Evolutionary conservation across 2,888 invertebrate species (phyloP), one percentile per base, ranked within the genome.

Genomic region (Eristalinus sepulchralis): DNA sequence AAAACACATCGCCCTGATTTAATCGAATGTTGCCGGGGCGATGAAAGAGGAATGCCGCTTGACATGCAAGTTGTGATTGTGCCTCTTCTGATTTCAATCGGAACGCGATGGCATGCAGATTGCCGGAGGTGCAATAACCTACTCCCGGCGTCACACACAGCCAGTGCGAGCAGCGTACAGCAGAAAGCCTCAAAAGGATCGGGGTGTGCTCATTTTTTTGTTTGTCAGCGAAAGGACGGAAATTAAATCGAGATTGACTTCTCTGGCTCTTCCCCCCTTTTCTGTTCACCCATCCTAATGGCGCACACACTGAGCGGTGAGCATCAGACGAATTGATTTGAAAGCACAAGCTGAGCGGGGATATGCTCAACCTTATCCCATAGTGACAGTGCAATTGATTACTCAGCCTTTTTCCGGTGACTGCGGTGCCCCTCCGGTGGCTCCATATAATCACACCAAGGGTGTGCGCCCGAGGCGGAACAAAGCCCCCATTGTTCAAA

Each of bases 331-430:
- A 83, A 83, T 80, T 79, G 75, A 71, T 71, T 36, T 27, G 39
- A 71, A 57, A 60, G 13, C 11, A 57, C 13, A 47, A 66, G 24
- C 78, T 13, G 11, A 57, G 24, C 5, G 39, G 22, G 64, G 66
- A 75, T 70, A 20, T 59, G 5, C 81, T 72, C 47, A 68, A 76
- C 55, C 62, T 17, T 68, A 76, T 82, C 63, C 62, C 64, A 72
- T 82, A 85, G 72, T 82, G 84, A 76, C 81, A 85, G 34, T 68
- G 81, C 67, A 72, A 85, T 81, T 81, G 76, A 81, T 85, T 85
- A 71, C 80, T 71, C 60, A 71, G 60, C 36, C 55, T 80, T 36
- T 68, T 70, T 75, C 59, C 66, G 59, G 78, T 75, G 59, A 79
- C 39, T 47, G 47, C 17, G 47, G 17, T 6, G n/a, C 47, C 47